A percentile compares a stretch with the other conserved stretches of the same genome.
Evolutionary conservation across 2,888 invertebrate genomes (phyloP).

Genomic region (Drosophila borborema): DNA sequence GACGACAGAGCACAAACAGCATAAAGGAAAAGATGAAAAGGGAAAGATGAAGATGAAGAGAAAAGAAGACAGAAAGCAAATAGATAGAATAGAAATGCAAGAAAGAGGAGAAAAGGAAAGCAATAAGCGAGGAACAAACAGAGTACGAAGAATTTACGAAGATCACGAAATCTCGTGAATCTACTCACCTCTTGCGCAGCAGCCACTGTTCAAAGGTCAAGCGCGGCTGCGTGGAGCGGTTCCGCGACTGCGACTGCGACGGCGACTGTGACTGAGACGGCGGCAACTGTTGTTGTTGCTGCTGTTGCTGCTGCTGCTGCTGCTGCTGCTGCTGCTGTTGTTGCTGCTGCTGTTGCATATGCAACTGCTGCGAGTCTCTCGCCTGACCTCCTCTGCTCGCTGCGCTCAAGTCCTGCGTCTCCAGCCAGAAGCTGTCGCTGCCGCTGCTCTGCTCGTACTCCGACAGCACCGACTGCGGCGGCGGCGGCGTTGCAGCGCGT

Average conservation of each 20-base stretch:
- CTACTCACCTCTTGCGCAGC: slow-evolving; percentile 42
- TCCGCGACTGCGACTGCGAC: not conserved
- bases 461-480: not conserved
- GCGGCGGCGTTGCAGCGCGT: slow-evolving; percentile 1
- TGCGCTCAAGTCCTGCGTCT: not conserved
- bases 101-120: not conserved
- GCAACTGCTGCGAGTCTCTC: not conserved
- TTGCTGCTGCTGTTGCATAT: no score
- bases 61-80: not conserved
- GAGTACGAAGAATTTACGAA: not conserved
- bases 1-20: not conserved
- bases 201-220: slow-evolving; percentile 53
- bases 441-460: not conserved
- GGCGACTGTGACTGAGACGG: not conserved
- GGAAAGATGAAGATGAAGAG: no score
- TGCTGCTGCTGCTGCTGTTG: not conserved
- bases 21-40: no score
- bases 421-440: not conserved
- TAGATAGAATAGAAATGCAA: no score
- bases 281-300: not conserved
- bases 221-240: not conserved
- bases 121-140: not conserved
- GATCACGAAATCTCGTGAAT: not conserved
- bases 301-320: not conserved
- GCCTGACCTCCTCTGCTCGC: not conserved